These are phyloP conservation scores for Sparus aurata DNA, from an alignment of 2,797 vertebrate species.

Conservation along the genomic window DNA sequence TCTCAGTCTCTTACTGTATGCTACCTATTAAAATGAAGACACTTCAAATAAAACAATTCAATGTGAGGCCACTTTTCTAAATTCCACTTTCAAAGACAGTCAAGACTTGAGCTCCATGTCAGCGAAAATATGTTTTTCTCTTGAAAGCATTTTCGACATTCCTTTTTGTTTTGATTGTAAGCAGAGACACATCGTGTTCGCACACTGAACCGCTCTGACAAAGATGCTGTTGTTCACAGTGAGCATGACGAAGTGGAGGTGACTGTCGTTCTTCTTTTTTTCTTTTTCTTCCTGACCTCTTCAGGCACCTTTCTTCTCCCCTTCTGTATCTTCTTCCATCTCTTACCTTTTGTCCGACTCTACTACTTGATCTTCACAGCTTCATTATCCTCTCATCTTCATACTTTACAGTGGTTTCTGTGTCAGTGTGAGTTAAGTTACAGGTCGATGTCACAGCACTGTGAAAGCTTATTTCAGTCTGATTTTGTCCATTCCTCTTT, in stretches of 20 bases:
- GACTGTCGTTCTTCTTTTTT: not conserved
- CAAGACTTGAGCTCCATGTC: not conserved
- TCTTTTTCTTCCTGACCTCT: not conserved
- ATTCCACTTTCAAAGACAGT: not conserved
- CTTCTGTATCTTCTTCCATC: not conserved
- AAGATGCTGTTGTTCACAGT: slow-evolving; percentile 6
- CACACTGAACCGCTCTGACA: slow-evolving; percentile 20
- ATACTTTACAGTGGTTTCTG: not conserved
- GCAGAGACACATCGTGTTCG: slow-evolving; percentile 36
- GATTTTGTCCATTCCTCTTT: slow-evolving; percentile 3
- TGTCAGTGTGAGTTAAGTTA: not conserved
- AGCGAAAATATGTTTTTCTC: slow-evolving; percentile 14
- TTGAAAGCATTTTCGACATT: slow-evolving; percentile 8
- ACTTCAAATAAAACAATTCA: slow-evolving; percentile 3
- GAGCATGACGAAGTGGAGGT: not conserved
- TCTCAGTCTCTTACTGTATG: not conserved
- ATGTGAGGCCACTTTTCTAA: not conserved
- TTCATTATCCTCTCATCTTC: not conserved
- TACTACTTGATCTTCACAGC: not conserved
- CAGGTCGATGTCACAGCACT: not conserved
- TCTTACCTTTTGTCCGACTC: too few species aligned
- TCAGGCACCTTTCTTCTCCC: not conserved
- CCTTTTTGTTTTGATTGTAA: slow-evolving; percentile 25
- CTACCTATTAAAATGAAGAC: not conserved
- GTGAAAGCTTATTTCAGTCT: not conserved